Base-by-base conservation (phyloP, 2,888 invertebrate genomes). In the Pristionchus entomophagus region DNA sequence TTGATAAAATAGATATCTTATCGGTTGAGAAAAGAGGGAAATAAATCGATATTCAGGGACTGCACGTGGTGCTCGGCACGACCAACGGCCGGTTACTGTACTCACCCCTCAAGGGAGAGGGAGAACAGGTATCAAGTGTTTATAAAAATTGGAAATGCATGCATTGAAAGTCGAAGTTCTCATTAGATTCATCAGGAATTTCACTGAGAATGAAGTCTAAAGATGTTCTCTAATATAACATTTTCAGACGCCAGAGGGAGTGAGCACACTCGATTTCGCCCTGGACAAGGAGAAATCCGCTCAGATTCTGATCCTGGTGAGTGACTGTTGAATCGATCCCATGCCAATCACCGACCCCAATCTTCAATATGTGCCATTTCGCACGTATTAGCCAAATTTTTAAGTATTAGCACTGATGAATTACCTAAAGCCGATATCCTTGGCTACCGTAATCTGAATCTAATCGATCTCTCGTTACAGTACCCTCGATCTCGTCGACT, bases 11-110 rank as follows among this genome's bases (percentile, higher is more conserved):
- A n/a, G n/a, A n/a, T n/a, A n/a, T n/a, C n/a, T n/a, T n/a, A n/a
- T n/a, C n/a, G n/a, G n/a, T n/a, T n/a, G n/a, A n/a, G n/a, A n/a
- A n/a, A n/a, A n/a, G n/a, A n/a, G n/a, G n/a, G n/a, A n/a, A n/a
- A n/a, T n/a, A n/a, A n/a, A n/a, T n/a, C n/a, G n/a, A n/a, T 56
- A n/a, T 56, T n/a, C 73, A 73, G 73, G 45, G 8, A 10, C 26
- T 6, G 17, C 26, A 73, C 41, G 78, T 45, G 56, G n/a, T 82
- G 17, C 59, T 82, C 82, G 82, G 82, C 59, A 56, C 82, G 59
- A 59, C 82, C 14, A 82, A 82, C 38, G 82, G 82, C 5, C 35
- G 82, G 38, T 19, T 82, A 59, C 38, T 82, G 82, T 59, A 59
- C 41, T 56, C 56, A 2, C 38, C 29, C 17, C 5, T 82, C 59